Evolutionary conservation across 2,113 vertebrate species (phyloP), one percentile per base, ranked within the genome.

Genomic region (Excalfactoria chinensis): DNA sequence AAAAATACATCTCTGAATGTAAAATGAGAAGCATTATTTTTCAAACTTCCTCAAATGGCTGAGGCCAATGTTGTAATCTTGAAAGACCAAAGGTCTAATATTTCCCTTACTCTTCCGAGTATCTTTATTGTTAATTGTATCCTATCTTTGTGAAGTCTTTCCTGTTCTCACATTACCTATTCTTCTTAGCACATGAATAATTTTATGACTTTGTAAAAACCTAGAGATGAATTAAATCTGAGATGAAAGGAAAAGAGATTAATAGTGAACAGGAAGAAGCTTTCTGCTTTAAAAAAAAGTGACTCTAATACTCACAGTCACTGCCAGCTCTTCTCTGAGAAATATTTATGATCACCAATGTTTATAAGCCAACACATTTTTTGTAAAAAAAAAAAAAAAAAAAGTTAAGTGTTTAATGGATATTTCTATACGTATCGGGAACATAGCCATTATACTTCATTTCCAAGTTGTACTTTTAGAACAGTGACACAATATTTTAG

Each of bases 401-500:
- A 68, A 20, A 11, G 19, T 25, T 55, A 34, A 28, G 60, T 46
- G 53, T 79, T 86, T 84, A 80, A 84, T 64, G 68, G 23, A 40
- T 41, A 51, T 43, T 41, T 92, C 87, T 73, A 75, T 60, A 51
- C 9, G 13, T 35, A 40, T 59, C 76, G 76, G 72, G 86, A 94
- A 76, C 22, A 68, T 63, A 84, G 37, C 70, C 71, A 76, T 70
- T 91, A 49, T 30, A 66, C 62, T 35, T 93, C 48, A 71, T 68
- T 46, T 62, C 56, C 82, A 81, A 44, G n/a, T 78, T 92, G 93
- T 88, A 77, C 88, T 94, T 96, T 96, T 93, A 93, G 89, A 94
- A 69, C 56, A 68, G 59, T 88, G 86, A 20, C 86, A 93, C 46
- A 94, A 96, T 94, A 95, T 96, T 97, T 95, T 91, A 96, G 81